phyloP scores from a whole-genome alignment of 2,888 invertebrate genomes.

The Euphydryas editha region DNA sequence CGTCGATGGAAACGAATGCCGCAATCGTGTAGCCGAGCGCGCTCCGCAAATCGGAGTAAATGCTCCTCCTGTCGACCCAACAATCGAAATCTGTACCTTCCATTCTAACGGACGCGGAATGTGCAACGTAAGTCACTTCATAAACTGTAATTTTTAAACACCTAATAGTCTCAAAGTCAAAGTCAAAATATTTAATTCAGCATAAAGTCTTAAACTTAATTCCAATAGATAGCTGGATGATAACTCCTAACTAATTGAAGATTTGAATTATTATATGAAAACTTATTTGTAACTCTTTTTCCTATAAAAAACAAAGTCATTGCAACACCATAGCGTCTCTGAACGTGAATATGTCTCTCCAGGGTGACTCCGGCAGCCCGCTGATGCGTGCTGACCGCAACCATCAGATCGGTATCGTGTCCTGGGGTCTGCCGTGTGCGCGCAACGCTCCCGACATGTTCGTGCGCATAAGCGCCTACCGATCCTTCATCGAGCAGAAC shows the following conservation, averaged over 20 bases:
- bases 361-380: slow-evolving; percentile 64
- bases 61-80: slow-evolving; percentile 54
- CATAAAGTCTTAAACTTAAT: too few relatives aligned
- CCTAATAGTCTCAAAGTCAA: too few relatives aligned
- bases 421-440: slow-evolving; percentile 64
- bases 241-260: too few relatives aligned
- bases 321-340: background rate
- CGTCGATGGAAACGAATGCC: slow-evolving; percentile 46
- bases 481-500: slow-evolving; percentile 39
- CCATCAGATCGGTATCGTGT: slow-evolving; percentile 56
- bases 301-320: background rate
- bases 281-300: background rate
- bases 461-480: slow-evolving; percentile 50
- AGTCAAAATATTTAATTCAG: too few relatives aligned
- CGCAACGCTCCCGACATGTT: slow-evolving; percentile 59
- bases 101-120: slow-evolving; percentile 53
- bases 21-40: slow-evolving; percentile 36
- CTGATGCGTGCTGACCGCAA: slow-evolving; percentile 44
- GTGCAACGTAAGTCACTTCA: slow-evolving; percentile 57
- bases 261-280: too few relatives aligned
- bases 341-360: slow-evolving; percentile 13
- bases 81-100: slow-evolving; percentile 61
- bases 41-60: slow-evolving; percentile 43
- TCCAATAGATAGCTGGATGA: too few relatives aligned
- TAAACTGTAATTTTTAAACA: background rate